Evolutionary conservation across 2,797 vertebrate genomes (phyloP), one percentile per base, ranked within the genome.

Genomic region (Limnodromus scolopaceus): DNA sequence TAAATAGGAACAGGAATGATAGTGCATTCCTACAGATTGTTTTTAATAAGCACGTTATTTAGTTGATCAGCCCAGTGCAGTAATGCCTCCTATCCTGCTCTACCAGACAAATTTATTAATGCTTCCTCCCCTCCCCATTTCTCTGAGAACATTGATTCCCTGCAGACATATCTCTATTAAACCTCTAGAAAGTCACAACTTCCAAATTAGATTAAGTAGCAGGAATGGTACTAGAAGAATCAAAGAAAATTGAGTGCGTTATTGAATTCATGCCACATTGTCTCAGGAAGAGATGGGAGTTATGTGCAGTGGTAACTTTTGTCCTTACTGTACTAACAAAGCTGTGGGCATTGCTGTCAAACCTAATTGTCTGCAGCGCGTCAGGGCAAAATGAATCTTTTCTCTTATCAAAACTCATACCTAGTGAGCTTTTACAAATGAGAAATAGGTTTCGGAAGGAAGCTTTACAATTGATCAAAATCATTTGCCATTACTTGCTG

Each of bases 31-130:
- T 96, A 83, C 81, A 93, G 96, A 97, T 98, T 97, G 96, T 98
- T 98, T 98, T 97, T 98, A 97, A 97, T 98, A 96, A 97, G 96
- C 95, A 84, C 97, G 96, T 97, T 97, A 97, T 97, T 98, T 98
- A 98, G 97, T 96, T 98, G 87, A 97, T 98, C 97, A 94, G 86
- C 77, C 57, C 19, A 4, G 94, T 97, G 86, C 95, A 84, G 89
- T 92, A 97, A 97, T 97, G 89, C 91, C 46, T 97, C 89, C 63
- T 96, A 93, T 97, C 93, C 86, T 93, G 69, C 87, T 94, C 96
- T 95, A 93, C 91, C 93, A 95, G 96, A 96, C 95, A 98, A 97
- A 98, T 98, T 96, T 98, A 96, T 97, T 97, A 97, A 96, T 98
- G 93, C 86, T 97, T 74, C 53, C 55, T 45, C 38, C 83, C 66